Conservation (phyloP, 1,140 invertebrate genomes). For the Pogonognathellus flavescens region DNA sequence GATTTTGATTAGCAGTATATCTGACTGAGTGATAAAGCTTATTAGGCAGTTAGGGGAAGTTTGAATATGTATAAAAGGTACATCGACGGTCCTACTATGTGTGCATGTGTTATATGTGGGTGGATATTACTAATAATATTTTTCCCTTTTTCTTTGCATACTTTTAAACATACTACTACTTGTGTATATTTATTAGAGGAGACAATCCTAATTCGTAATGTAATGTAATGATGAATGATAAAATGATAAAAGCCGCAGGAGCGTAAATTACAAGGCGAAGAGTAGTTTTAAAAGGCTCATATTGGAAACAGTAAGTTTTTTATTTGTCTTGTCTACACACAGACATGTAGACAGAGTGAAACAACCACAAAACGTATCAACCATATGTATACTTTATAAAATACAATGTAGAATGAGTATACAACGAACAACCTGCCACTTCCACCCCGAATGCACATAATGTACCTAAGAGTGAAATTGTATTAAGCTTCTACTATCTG, state of each 20-base stretch:
- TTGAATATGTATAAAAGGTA: no score
- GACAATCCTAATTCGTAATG: slow-evolving; percentile 2
- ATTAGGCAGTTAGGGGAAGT: no score
- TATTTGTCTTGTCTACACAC: not conserved
- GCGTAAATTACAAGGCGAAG: slow-evolving; percentile 15
- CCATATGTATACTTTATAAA: not conserved
- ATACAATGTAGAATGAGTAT: not conserved
- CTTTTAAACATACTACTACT: not conserved
- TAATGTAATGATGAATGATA: slow-evolving; percentile 34
- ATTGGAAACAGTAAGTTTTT: slow-evolving; percentile 28
- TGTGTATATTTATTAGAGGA: not conserved
- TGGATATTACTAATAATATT: not conserved
- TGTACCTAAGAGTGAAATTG: no score
- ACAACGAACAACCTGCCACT: no score
- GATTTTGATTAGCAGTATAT: no score
- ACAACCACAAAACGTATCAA: no score
- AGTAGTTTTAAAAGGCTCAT: slow-evolving; percentile 49
- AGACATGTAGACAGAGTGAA: not conserved
- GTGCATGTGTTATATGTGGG: not conserved
- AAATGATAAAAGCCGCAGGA: slow-evolving; percentile 16
- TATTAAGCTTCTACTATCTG: no score
- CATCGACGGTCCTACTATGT: not conserved
- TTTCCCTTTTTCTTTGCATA: not conserved
- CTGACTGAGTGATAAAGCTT: no score
- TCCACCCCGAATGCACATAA: no score